A percentile compares a stretch with the other conserved stretches of the same genome.
Evolutionary conservation across 2,888 invertebrate genomes (phyloP).

Genomic region (Altica lythri): DNA sequence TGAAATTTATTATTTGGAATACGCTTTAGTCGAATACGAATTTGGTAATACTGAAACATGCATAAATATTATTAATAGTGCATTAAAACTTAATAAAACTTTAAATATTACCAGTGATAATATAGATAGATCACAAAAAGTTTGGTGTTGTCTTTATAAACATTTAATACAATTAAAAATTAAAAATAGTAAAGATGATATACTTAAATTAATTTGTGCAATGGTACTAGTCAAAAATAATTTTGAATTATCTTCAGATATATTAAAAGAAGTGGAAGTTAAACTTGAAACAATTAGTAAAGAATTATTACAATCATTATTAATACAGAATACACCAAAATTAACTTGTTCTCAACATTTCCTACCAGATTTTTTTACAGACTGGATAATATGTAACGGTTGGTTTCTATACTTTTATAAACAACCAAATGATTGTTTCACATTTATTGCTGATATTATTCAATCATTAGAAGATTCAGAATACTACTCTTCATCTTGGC

Average conservation of each 20-base stretch:
- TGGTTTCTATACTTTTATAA: constrained; percentile 60
- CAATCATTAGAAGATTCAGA: constrained; percentile 42
- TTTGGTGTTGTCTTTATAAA: constrained; percentile 56
- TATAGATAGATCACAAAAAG: constrained; percentile 41
- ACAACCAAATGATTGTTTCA: constrained; percentile 50
- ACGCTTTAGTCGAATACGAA: constrained; percentile 66
- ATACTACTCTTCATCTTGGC: constrained; percentile 41
- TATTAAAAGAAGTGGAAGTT: constrained; percentile 45
- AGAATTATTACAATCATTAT: constrained; percentile 46
- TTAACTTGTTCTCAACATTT: constrained; percentile 54
- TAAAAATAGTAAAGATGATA: constrained; percentile 35
- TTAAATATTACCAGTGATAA: constrained; percentile 39
- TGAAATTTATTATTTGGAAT: constrained; percentile 65
- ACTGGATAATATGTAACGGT: constrained; percentile 61
- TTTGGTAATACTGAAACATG: constrained; percentile 58
- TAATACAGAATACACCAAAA: constrained; percentile 30
- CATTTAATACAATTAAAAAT: constrained; percentile 46
- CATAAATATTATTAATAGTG: constrained; percentile 60
- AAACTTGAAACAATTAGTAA: constrained; percentile 51
- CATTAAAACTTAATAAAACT: constrained; percentile 52
- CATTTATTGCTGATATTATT: constrained; percentile 51
- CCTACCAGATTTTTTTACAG: constrained; percentile 59
- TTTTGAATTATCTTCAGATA: constrained; percentile 39
- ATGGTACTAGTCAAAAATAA: constrained; percentile 44
- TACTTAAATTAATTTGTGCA: constrained; percentile 45